Conservation (phyloP, 2,888 invertebrate genomes). For the Acanthopleura granulata region DNA sequence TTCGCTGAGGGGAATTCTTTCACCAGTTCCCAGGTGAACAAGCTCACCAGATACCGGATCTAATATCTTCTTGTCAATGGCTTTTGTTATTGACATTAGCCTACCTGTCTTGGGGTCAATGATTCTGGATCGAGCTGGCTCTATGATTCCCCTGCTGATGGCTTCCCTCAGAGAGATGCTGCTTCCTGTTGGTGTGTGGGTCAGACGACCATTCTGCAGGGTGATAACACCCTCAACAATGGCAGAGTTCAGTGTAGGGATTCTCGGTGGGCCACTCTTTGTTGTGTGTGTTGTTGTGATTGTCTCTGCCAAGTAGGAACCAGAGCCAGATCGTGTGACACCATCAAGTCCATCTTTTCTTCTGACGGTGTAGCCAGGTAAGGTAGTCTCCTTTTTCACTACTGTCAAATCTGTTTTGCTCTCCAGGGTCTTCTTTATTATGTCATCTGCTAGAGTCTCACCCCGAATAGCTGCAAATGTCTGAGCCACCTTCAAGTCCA, state of each 20-base stretch:
- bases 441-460: constrained; percentile 17
- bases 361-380: not conserved
- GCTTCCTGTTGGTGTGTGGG: constrained; percentile 46
- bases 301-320: constrained; percentile 7
- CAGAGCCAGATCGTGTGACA: not conserved
- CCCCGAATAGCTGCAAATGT: constrained; percentile 34
- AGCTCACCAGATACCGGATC: constrained; percentile 88
- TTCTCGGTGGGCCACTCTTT: constrained; percentile 1
- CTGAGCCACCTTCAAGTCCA: constrained; percentile 52
- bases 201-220: constrained; percentile 43
- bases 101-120: constrained; percentile 76
- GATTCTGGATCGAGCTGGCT: constrained; percentile 46
- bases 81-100: constrained; percentile 87
- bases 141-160: constrained; percentile 71
- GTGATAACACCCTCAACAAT: constrained; percentile 44
- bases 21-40: constrained; percentile 74
- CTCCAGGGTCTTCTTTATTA: not conserved
- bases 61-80: constrained; percentile 89
- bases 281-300: not conserved
- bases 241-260: constrained; percentile 44
- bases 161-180: constrained; percentile 71
- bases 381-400: not conserved
- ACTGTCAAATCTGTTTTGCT: constrained; percentile 10
- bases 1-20: constrained; percentile 82
- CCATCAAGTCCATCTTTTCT: not conserved